phyloP scores from a whole-genome alignment of 2,113 vertebrate species.

The Pachypanchax playfairii region DNA sequence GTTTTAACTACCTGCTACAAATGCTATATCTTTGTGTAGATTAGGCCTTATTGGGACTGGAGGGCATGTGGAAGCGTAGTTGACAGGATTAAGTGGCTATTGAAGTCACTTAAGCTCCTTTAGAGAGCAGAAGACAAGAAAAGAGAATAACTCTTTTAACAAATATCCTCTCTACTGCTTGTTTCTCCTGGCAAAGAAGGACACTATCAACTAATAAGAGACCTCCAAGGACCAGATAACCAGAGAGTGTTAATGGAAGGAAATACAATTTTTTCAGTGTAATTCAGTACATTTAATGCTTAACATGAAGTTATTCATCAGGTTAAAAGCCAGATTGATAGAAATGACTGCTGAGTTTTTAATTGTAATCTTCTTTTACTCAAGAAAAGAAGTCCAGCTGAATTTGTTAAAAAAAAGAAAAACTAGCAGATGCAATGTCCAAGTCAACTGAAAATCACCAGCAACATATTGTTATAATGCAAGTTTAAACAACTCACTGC shows the following conservation, averaged over 20 bases:
- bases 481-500: too few relatives aligned
- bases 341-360: too few relatives aligned
- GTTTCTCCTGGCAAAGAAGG: slow-evolving; percentile 80
- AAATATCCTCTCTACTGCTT: slow-evolving; percentile 36
- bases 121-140: slow-evolving; percentile 87
- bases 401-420: too few relatives aligned
- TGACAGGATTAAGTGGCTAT: slow-evolving; percentile 97
- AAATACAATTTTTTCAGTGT: slow-evolving; percentile 82
- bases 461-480: too few relatives aligned
- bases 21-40: slow-evolving; percentile 88
- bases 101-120: slow-evolving; percentile 97
- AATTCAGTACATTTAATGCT: slow-evolving; percentile 88
- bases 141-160: slow-evolving; percentile 81
- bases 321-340: too few relatives aligned
- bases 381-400: too few relatives aligned
- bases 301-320: slow-evolving; percentile 79
- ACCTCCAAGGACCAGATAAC: slow-evolving; percentile 77
- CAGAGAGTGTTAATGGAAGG: slow-evolving; percentile 82
- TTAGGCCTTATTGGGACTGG: slow-evolving; percentile 90
- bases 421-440: too few relatives aligned
- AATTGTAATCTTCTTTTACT: too few relatives aligned
- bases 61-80: slow-evolving; percentile 92
- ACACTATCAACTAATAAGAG: slow-evolving; percentile 90
- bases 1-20: slow-evolving; percentile 92
- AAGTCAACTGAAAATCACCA: too few relatives aligned